Evolutionary conservation across 1,140 invertebrate species (phyloP), one percentile per base, ranked within the genome.

Genomic region (Anoplophora glabripennis): DNA sequence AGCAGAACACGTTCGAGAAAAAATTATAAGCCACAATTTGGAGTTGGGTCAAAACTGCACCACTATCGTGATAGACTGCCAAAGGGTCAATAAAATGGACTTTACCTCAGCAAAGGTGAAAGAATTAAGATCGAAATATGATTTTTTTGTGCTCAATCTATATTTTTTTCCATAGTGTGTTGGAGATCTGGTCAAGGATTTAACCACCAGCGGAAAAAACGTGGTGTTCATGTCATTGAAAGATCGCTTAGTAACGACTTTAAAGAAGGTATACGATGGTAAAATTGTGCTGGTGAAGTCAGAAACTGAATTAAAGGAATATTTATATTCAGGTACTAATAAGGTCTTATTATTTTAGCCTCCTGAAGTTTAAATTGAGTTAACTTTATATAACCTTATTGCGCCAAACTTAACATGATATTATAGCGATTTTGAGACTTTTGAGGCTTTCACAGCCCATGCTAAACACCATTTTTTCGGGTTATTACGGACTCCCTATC

Each of bases 101-200:
- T 84, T 77, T 65, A 84, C 83, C 0, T 79, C 82, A 14, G 79
- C 79, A 15, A 79, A 84, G 73, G 83, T 83, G 77, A 67, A 48
- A 34, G 40, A 28, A 0, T 33, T n/a, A 10, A 15, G 3, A 21
- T n/a, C 12, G 2, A 21, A 51, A 21, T 14, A 17, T 7, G 34
- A 47, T 14, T 57, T 21, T 49, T 12, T 44, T 42, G 11, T 41
- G 3, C 7, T 15, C 44, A 42, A 15, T 9, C 52, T 0, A 42
- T 35, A 4, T 64, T 36, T 45, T 52, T 45, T 70, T 53, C n/a
- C n/a, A n/a, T 44, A 71, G 67, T 71, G 65, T 59, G 53, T 71
- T 33, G 60, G 52, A 7, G 65, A 61, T 1, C 37, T 72, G 14
- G 47, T 67, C 7, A 40, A 55, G 1, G 70, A 72, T 41, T 59